Conservation (phyloP, 2,888 invertebrate species). For the Campoplex capitator region DNA sequence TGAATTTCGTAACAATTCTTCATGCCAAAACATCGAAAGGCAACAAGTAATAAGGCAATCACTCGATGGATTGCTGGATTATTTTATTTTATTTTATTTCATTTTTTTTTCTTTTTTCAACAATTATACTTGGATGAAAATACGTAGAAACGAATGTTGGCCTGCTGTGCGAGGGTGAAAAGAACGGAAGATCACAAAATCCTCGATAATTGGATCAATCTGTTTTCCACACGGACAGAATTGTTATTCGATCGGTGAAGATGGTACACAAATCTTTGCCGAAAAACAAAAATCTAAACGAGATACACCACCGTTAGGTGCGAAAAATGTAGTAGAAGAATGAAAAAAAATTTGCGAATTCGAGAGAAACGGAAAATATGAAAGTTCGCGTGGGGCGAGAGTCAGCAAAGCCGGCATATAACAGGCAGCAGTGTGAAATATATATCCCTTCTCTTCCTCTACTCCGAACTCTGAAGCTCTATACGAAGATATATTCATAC, state of each 20-base stretch:
- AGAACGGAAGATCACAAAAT: not conserved
- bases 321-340: slow-evolving; percentile 2
- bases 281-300: not conserved
- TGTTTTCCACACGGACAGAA: slow-evolving; percentile 30
- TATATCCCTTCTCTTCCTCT: slow-evolving; percentile 30
- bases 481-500: not conserved
- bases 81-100: too few species aligned
- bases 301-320: not conserved
- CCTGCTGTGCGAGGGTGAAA: not conserved
- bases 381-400: slow-evolving; percentile 54
- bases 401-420: slow-evolving; percentile 65
- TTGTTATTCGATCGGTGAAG: slow-evolving; percentile 24
- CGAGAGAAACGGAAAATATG: slow-evolving; percentile 56
- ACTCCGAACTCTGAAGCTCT: not conserved
- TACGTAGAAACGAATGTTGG: not conserved
- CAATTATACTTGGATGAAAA: not conserved
- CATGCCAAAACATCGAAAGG: too few species aligned
- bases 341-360: slow-evolving; percentile 7
- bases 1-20: not conserved
- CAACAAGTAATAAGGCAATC: too few species aligned
- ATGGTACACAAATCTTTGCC: not conserved
- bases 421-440: slow-evolving; percentile 41
- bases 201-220: slow-evolving; percentile 50
- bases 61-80: too few species aligned
- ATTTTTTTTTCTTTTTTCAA: not conserved